phyloP scores from a whole-genome alignment of 2,113 vertebrate genomes.

The Corydoras sp. region DNA sequence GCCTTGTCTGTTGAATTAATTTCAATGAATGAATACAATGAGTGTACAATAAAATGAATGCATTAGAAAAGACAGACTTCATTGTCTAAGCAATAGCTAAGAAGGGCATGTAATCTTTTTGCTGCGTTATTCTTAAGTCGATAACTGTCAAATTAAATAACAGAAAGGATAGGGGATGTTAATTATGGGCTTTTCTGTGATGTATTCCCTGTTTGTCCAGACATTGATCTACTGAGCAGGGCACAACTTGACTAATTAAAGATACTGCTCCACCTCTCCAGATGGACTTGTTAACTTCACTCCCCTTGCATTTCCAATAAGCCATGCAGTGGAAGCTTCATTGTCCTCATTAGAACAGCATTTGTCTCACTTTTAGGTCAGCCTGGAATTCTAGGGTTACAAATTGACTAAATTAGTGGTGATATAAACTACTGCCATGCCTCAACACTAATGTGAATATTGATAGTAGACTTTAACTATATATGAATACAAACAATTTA shows the following conservation, averaged over 20 bases:
- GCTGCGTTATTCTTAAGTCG: neutral
- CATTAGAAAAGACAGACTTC: slow-evolving; percentile 9
- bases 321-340: slow-evolving; percentile 10
- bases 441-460: too few species aligned
- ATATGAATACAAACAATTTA: too few species aligned
- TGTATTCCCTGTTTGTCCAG: slow-evolving; percentile 28
- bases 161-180: slow-evolving; percentile 21
- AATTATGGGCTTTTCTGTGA: slow-evolving; percentile 28
- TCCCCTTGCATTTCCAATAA: slow-evolving; percentile 28
- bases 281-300: slow-evolving; percentile 37
- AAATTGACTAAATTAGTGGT: too few species aligned
- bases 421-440: too few species aligned
- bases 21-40: neutral
- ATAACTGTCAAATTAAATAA: slow-evolving; percentile 20
- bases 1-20: slow-evolving; percentile 7
- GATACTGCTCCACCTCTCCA: slow-evolving; percentile 21
- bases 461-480: too few species aligned
- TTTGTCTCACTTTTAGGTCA: slow-evolving; percentile 20
- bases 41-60: neutral
- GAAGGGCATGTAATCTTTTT: slow-evolving; percentile 9
- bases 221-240: slow-evolving; percentile 38
- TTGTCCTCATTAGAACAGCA: neutral
- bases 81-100: slow-evolving; percentile 14
- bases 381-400: neutral
- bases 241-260: slow-evolving; percentile 35